Percentiles rank a stretch among this genome's conserved stretches.
Evolutionary conservation across 1,140 invertebrate genomes (phyloP).

Genomic region (Arion vulgaris): DNA sequence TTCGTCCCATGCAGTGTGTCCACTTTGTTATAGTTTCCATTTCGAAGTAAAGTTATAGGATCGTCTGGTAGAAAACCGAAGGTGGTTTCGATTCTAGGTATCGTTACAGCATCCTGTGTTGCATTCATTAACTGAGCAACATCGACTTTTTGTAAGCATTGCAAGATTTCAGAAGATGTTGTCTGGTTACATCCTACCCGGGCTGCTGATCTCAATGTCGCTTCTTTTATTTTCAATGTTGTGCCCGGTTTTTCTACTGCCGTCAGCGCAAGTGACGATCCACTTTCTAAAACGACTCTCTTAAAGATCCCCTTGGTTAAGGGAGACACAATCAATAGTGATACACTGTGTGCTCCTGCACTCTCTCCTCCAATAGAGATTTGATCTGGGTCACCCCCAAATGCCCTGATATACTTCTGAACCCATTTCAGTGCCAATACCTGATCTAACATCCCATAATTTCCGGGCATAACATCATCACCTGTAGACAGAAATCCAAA

Average conservation of each 20-base stretch:
- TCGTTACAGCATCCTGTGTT: neutral
- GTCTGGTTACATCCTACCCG: neutral
- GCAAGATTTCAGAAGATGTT: neutral
- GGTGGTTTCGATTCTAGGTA: constrained; percentile 11
- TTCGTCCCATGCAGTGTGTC: constrained; percentile 15
- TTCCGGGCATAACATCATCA: constrained; percentile 36
- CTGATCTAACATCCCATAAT: constrained; percentile 39
- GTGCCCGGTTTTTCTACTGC: constrained; percentile 8
- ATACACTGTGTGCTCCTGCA: constrained; percentile 24
- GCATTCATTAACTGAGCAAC: neutral
- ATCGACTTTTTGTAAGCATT: neutral
- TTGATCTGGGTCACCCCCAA: constrained; percentile 30
- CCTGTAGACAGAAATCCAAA: constrained; percentile 37
- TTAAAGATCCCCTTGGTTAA: constrained; percentile 11
- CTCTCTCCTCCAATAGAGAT: constrained; percentile 30
- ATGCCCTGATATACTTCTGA: constrained; percentile 34
- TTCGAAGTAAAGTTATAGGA: neutral
- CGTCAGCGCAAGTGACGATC: neutral
- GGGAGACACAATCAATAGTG: neutral
- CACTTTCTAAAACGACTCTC: constrained; percentile 25
- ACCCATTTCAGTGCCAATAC: constrained; percentile 39
- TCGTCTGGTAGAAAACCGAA: constrained; percentile 24
- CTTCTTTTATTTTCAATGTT: neutral
- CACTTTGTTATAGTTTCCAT: neutral
- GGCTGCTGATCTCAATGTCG: neutral